These are phyloP conservation scores for Hippocampus barbouri DNA, from an alignment of 2,113 vertebrate genomes.

Conservation along the genomic window DNA sequence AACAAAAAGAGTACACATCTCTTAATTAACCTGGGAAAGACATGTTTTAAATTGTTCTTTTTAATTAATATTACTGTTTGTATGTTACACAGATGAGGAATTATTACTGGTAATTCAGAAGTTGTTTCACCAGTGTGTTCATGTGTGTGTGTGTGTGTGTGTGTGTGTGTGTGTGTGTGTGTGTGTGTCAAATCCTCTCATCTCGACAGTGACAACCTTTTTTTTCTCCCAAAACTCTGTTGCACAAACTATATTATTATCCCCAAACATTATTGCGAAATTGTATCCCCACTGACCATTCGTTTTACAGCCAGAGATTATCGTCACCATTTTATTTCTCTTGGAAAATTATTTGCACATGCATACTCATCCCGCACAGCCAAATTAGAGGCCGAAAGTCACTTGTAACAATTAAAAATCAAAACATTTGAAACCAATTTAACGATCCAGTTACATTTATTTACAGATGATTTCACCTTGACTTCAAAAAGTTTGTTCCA, in stretches of 20 bases:
- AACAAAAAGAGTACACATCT: not conserved
- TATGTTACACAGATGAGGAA: too few relatives aligned
- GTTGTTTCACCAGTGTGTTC: too few relatives aligned
- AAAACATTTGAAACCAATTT: not conserved
- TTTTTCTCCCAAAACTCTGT: not conserved
- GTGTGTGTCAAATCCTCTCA: too few relatives aligned
- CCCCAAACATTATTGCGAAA: not conserved
- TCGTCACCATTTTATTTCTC: not conserved
- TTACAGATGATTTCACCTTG: slow-evolving; percentile 54
- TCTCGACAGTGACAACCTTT: not conserved
- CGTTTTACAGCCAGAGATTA: not conserved
- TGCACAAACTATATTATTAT: not conserved
- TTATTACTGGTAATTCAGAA: too few relatives aligned
- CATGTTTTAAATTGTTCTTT: too few relatives aligned
- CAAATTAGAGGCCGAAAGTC: not conserved
- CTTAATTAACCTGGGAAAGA: too few relatives aligned
- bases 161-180: too few relatives aligned
- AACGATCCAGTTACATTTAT: not conserved
- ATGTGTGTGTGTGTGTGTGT: not conserved
- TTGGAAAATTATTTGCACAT: not conserved
- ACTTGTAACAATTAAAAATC: not conserved
- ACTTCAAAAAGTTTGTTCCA: slow-evolving; percentile 71
- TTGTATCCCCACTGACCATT: not conserved
- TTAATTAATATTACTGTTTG: too few relatives aligned
- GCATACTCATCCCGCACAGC: not conserved